A percentile compares a stretch with the other conserved stretches of the same genome.
phyloP scores from a whole-genome alignment of 1,140 invertebrate genomes.

The Neoseiulus cucumeris region DNA sequence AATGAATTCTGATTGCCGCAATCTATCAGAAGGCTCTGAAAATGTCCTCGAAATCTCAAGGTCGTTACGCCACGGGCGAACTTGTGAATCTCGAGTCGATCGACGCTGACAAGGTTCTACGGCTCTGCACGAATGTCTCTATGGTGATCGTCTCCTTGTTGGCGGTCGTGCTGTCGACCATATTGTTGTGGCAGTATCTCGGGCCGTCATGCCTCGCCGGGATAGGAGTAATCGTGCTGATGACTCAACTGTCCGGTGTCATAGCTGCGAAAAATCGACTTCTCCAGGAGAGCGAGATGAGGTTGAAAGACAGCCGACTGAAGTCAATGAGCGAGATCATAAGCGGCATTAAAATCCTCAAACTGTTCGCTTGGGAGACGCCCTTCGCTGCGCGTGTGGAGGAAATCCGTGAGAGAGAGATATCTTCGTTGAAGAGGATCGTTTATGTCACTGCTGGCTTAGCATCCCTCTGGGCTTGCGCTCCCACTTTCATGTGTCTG shows the following conservation, averaged over 20 bases:
- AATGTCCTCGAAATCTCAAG: background rate
- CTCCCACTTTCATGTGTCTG: slow-evolving; percentile 15
- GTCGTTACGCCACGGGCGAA: slow-evolving; percentile 19
- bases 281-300: slow-evolving; percentile 23
- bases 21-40: background rate
- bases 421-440: slow-evolving; percentile 14
- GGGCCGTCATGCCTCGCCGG: slow-evolving; percentile 29
- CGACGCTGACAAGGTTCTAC: slow-evolving; percentile 17
- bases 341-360: slow-evolving; percentile 24
- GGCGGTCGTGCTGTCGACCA: slow-evolving; percentile 14
- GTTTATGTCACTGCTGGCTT: slow-evolving; percentile 15
- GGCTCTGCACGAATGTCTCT: slow-evolving; percentile 12
- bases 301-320: slow-evolving; percentile 23
- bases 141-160: slow-evolving; percentile 17
- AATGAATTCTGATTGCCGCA: background rate
- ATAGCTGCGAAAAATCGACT: slow-evolving; percentile 23
- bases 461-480: slow-evolving; percentile 16
- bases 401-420: slow-evolving; percentile 18
- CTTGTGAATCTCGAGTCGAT: slow-evolving; percentile 20
- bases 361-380: slow-evolving; percentile 23
- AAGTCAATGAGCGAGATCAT: slow-evolving; percentile 24
- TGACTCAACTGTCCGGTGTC: slow-evolving; percentile 29
- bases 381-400: slow-evolving; percentile 19
- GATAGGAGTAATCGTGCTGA: slow-evolving; percentile 27
- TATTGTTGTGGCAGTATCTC: slow-evolving; percentile 19